A percentile compares a stretch with the other conserved stretches of the same genome.
phyloP scores from a whole-genome alignment of 2,888 invertebrate genomes.

The Chaitophorus viminalis region DNA sequence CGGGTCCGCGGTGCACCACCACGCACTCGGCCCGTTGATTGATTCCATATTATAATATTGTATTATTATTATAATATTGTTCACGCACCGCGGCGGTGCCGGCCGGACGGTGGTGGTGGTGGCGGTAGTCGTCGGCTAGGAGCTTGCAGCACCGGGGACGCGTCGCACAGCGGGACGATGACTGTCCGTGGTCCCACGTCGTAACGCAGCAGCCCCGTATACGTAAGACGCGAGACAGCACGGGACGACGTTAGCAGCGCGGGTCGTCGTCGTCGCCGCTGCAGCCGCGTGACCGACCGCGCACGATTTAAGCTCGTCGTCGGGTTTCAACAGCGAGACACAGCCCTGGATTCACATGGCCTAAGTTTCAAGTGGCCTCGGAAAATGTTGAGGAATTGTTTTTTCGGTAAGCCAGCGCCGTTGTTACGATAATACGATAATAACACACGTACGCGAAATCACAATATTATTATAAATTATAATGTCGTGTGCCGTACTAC shows the following conservation, averaged over 20 bases:
- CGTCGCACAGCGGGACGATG: not conserved
- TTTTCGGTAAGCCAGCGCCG: slow-evolving; percentile 43
- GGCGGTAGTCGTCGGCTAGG: not conserved
- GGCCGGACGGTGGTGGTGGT: too few relatives aligned
- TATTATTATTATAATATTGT: too few relatives aligned
- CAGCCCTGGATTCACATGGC: slow-evolving; percentile 53
- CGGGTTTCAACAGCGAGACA: not conserved
- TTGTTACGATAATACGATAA: too few relatives aligned
- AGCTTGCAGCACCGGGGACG: not conserved
- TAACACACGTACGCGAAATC: too few relatives aligned
- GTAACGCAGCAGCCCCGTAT: not conserved
- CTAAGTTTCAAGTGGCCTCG: slow-evolving; percentile 59
- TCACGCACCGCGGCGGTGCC: too few relatives aligned
- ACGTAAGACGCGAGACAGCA: not conserved
- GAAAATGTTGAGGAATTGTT: slow-evolving; percentile 62
- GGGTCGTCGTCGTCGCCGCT: not conserved
- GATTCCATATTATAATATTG: not conserved
- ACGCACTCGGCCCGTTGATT: not conserved
- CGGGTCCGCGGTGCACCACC: not conserved
- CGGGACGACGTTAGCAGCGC: not conserved
- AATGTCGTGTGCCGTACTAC: too few relatives aligned
- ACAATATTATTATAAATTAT: not conserved
- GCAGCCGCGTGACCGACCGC: not conserved
- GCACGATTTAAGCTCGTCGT: too few relatives aligned
- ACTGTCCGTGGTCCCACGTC: too few relatives aligned